Base-by-base conservation (phyloP, 2,888 invertebrate species). In the Polymixis lichenea region DNA sequence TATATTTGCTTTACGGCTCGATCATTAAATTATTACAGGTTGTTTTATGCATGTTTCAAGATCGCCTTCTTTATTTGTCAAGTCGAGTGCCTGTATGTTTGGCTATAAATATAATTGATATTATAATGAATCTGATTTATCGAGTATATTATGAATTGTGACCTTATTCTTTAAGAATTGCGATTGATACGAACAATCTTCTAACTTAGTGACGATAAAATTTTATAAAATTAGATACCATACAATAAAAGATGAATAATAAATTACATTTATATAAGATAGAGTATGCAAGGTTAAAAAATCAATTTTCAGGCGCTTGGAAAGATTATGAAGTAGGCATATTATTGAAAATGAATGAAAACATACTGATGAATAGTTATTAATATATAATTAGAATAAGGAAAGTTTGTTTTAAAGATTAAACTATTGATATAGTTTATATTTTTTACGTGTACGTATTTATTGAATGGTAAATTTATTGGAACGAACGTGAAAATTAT, bases 401-500 rank as follows among this genome's bases (percentile, higher is more conserved):
- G 86, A 92, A 96, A 95, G 96, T 96, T 96, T 96, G 96, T 96
- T 96, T 96, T 96, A 96, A 96, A 96, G 96, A 96, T 96, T 96
- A 96, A 96, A 96, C 96, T 96, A 96, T 96, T 95, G 94, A 96
- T 96, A 96, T 96, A 96, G 96, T 96, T 96, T 96, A 96, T 96
- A 96, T 96, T 96, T 96, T 96, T 96, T 96, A 96, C 96, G 95
- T 96, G 95, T 96, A 96, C 95, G 96, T 96, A 96, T 96, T 96
- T 96, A 96, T 96, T 96, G 96, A 96, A 95, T 94, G 96, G 95
- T 96, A 96, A 96, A 95, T 95, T 96, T 96, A 96, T 96, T 94
- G 96, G 95, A 95, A 95, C 93, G 95, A 92, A 94, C 94, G 94
- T 96, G 96, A 96, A 87, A 95, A 96, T 95, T 96, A 96, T 96